phyloP scores from a whole-genome alignment of 64 coral and sea anemone genomes.

The Stichodactyla helianthus region DNA sequence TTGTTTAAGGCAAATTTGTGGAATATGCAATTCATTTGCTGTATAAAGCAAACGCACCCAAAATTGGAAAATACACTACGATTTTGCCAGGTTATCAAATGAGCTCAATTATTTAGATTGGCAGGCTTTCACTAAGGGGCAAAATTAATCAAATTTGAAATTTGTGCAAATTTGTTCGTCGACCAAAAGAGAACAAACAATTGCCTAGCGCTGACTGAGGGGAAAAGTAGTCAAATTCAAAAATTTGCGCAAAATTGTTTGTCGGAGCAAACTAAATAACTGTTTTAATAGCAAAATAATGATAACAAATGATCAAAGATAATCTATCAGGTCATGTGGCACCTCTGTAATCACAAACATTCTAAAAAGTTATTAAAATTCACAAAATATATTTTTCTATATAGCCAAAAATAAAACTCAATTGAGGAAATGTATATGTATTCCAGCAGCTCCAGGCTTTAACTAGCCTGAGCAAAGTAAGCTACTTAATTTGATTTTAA shows the following conservation, averaged over 20 bases:
- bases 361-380: too few relatives aligned
- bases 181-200: neutral
- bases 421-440: neutral
- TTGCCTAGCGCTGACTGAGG: neutral
- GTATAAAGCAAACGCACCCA: too few relatives aligned
- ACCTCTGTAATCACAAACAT: too few relatives aligned
- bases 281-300: too few relatives aligned
- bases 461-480: neutral
- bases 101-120: too few relatives aligned
- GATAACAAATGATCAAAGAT: neutral
- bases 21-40: too few relatives aligned
- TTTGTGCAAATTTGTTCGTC: neutral
- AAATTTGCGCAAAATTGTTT: neutral
- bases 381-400: neutral
- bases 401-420: neutral
- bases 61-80: too few relatives aligned
- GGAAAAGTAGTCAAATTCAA: neutral
- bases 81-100: too few relatives aligned
- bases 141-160: neutral
- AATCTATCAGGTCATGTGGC: neutral
- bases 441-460: neutral
- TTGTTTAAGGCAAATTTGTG: too few relatives aligned
- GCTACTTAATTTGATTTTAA: neutral
- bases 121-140: too few relatives aligned
- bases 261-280: neutral